Evolutionary conservation across 2,888 invertebrate genomes (phyloP).

Genomic region (Lacanobia wlatinum): DNA sequence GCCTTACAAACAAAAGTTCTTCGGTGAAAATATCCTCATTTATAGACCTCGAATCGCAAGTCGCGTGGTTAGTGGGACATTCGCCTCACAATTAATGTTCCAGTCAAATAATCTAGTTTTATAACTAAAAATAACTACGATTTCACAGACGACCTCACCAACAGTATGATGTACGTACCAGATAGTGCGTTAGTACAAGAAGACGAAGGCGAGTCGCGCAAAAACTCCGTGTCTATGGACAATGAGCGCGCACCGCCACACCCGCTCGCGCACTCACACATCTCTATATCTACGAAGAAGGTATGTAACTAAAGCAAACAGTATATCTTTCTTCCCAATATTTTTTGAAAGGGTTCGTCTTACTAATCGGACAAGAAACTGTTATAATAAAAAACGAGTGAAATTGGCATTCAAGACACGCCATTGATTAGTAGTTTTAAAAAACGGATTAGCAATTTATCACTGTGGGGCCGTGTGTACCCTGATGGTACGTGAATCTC

Average conservation of each 20-base stretch:
- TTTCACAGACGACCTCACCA: conserved; percentile 91
- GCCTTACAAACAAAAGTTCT: not conserved
- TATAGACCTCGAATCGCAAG: not conserved
- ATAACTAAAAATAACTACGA: not conserved
- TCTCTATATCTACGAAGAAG: conserved; percentile 97
- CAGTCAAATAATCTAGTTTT: not conserved
- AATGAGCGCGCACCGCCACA: conserved; percentile 85
- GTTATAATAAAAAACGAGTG: too few species aligned
- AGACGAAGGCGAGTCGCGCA: conserved; percentile 92
- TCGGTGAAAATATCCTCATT: not conserved
- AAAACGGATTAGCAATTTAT: too few species aligned
- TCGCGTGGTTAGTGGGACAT: not conserved
- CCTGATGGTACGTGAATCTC: too few species aligned
- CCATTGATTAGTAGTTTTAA: too few species aligned
- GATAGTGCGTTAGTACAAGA: conserved; percentile 96
- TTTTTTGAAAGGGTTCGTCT: not conserved
- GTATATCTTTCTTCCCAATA: not conserved
- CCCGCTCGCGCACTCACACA: conserved; percentile 90
- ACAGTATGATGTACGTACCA: conserved; percentile 97
- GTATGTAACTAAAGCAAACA: conserved; percentile 82
- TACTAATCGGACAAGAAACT: too few species aligned
- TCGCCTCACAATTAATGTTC: not conserved
- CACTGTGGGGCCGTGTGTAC: too few species aligned
- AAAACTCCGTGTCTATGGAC: conserved; percentile 87
- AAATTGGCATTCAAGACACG: too few species aligned